Conservation (phyloP, 2,888 invertebrate species). For the Muschampia plurimacula region DNA sequence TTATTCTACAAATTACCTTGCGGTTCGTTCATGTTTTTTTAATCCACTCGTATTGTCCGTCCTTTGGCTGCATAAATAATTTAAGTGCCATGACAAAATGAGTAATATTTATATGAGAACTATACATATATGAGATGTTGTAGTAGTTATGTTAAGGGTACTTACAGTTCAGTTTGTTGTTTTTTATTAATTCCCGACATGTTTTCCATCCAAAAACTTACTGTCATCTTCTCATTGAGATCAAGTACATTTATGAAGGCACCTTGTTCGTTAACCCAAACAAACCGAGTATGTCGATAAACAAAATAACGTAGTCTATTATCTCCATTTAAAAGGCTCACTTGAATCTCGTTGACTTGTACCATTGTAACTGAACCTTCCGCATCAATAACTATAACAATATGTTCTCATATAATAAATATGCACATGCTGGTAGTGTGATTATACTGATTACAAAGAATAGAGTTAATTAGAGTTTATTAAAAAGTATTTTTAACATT, state of each 20-base stretch:
- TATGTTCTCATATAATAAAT: not conserved
- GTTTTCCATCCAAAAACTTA: constrained; percentile 81
- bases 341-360: constrained; percentile 70
- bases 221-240: constrained; percentile 78
- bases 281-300: constrained; percentile 84
- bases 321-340: constrained; percentile 74
- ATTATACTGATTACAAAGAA: too few species aligned
- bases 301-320: constrained; percentile 81
- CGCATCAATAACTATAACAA: constrained; percentile 76
- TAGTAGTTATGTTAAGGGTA: constrained; percentile 40
- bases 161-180: constrained; percentile 86
- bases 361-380: constrained; percentile 76
- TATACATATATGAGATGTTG: constrained; percentile 1
- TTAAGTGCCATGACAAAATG: constrained; percentile 10
- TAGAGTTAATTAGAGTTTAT: too few species aligned
- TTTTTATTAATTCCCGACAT: constrained; percentile 81
- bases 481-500: too few species aligned
- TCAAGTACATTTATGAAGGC: constrained; percentile 78
- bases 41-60: constrained; percentile 32
- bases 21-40: constrained; percentile 38
- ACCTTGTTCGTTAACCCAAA: constrained; percentile 82
- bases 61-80: constrained; percentile 38
- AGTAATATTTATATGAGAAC: constrained; percentile 8
- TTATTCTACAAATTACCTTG: constrained; percentile 30
- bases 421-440: too few species aligned